Conservation (phyloP, 2,888 invertebrate genomes). For the Phengaris arion region DNA sequence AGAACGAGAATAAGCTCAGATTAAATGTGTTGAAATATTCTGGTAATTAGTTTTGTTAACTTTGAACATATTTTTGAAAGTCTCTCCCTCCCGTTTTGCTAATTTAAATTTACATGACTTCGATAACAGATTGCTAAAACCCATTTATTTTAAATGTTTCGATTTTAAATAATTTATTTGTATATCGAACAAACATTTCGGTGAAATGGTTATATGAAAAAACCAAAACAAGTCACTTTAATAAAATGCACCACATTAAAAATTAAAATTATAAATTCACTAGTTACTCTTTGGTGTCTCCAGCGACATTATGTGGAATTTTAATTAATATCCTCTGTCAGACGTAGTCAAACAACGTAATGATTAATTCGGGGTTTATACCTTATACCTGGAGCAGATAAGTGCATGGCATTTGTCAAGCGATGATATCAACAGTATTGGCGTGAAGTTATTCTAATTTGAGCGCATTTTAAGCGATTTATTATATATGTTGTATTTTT, state of each 20-base stretch:
- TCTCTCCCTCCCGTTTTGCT: not conserved
- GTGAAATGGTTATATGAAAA: no score
- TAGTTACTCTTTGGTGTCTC: slow-evolving; percentile 52
- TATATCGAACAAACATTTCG: no score
- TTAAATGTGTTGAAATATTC: not conserved
- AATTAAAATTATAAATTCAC: not conserved
- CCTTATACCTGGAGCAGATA: slow-evolving; percentile 45
- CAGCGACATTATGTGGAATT: slow-evolving; percentile 63
- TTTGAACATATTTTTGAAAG: not conserved
- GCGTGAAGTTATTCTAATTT: slow-evolving; percentile 31
- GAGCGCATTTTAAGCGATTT: slow-evolving; percentile 25
- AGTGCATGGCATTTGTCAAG: slow-evolving; percentile 44
- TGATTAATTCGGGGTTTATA: slow-evolving; percentile 68
- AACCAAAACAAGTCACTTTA: no score
- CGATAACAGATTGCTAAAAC: no score
- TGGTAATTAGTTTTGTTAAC: slow-evolving; percentile 16
- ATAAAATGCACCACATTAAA: no score
- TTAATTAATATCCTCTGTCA: slow-evolving; percentile 78
- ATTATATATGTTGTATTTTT: not conserved
- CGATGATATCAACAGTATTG: slow-evolving; percentile 33
- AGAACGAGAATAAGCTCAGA: slow-evolving; percentile 15
- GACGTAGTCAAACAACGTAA: slow-evolving; percentile 68
- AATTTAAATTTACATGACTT: not conserved
- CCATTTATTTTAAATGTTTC: no score
- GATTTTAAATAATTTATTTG: no score